Evolutionary conservation across 2,797 vertebrate species (phyloP), one percentile per base, ranked within the genome.

Genomic region (Cheracebus regulus): DNA sequence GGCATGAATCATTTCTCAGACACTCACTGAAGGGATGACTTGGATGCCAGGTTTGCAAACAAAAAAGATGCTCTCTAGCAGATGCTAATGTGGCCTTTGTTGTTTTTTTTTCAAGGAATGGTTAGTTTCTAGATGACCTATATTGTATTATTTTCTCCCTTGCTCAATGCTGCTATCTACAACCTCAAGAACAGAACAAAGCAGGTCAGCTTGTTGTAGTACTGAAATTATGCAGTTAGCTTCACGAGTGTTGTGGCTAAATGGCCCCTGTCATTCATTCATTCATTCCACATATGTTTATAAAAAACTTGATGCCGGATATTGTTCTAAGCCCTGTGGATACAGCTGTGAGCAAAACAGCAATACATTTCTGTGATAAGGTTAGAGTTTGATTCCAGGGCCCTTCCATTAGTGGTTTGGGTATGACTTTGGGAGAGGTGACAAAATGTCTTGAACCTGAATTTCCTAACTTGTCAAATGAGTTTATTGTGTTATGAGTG

Each of bases 21-120:
- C 1, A 2, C 36, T 67, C n/a, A 4, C 0, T 2, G 30, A 44
- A 11, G 14, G 52, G 12, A 5, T 7, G 76, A 5, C 26, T 26
- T 39, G 8, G 4, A 1, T 1, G 19, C 24, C 46, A 3, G 5
- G 7, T 30, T n/a, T 83, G 39, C 73, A 24, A 3, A 15, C 2
- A 5, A 15, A 64, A 6, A 8, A 0, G 39, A 17, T 1, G 44
- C 36, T 46, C 2, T 22, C 24, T 14, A 10, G 50, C 70, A 46
- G 88, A 41, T 8, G 22, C 39, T 19, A 1, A 28, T 3, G 20
- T 22, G 87, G 13, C 26, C 61, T 73, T 28, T 1, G 2, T 1
- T 70, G 75, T 36, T 28, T n/a, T 52, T 58, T 41, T 41, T 15
- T 22, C 15, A 36, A 46, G 50, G 19, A 52, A 14, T 11, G 4